These are phyloP conservation scores for Sternotherus odoratus DNA, from an alignment of 2,797 vertebrate genomes.

Conservation along the genomic window DNA sequence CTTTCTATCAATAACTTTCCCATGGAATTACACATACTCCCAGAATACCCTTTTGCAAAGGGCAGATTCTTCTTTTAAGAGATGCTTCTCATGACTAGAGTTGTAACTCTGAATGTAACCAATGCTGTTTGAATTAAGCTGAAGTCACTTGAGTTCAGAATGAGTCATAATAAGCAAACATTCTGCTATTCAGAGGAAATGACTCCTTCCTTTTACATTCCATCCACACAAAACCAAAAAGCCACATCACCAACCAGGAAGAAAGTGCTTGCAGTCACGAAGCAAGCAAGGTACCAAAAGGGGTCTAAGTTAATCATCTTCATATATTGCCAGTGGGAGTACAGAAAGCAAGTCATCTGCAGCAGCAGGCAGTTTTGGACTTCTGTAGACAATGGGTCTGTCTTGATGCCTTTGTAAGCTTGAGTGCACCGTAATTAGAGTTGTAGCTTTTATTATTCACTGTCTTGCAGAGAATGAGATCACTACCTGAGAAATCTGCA, in stretches of 20 bases:
- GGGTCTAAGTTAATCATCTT: slow-evolving; percentile 2
- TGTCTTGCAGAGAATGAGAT: slow-evolving; percentile 29
- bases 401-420: not conserved
- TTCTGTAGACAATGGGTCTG: not conserved
- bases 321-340: slow-evolving; percentile 11
- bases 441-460: slow-evolving; percentile 37
- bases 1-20: not conserved
- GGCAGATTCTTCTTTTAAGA: not conserved
- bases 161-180: slow-evolving; percentile 25
- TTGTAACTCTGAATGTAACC: not conserved
- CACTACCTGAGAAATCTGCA: not conserved
- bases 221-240: slow-evolving; percentile 46
- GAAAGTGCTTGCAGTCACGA: slow-evolving; percentile 30
- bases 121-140: not conserved
- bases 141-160: slow-evolving; percentile 4
- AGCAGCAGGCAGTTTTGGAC: slow-evolving; percentile 32
- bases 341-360: slow-evolving; percentile 28
- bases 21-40: not conserved
- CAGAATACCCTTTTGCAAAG: not conserved
- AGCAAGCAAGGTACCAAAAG: slow-evolving; percentile 17
- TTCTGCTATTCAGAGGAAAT: not conserved
- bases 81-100: not conserved
- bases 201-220: not conserved
- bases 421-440: slow-evolving; percentile 33
- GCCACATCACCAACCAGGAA: not conserved